Base-by-base conservation (phyloP, 1,140 invertebrate species). In the Akabosia matsudoensis region DNA sequence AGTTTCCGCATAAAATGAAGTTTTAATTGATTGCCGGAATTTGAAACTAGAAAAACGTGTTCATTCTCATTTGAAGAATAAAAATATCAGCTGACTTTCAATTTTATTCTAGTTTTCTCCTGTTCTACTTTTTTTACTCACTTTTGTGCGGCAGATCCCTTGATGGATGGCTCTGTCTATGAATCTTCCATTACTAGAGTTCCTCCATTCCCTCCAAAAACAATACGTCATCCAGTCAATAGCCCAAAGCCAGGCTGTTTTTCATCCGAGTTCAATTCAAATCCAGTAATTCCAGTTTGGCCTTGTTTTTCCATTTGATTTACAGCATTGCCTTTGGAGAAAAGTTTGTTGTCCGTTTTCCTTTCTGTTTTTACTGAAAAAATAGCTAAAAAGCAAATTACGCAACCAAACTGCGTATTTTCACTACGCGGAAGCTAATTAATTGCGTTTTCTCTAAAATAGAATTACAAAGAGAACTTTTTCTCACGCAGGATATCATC, bases 1-100 rank as follows among this genome's bases (percentile, higher is more conserved):
- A 98, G 85, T 97, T 91, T 86, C 96, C 97, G 78, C 97, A 99
- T 87, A 91, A 93, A 85, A 90, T 99, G 91, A 91, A 92, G 82
- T 99, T 99, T 88, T 99, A 94, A 92, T n/a, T n/a, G n/a, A n/a
- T n/a, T n/a, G n/a, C n/a, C n/a, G n/a, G n/a, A n/a, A n/a, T n/a
- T n/a, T n/a, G n/a, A n/a, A n/a, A n/a, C n/a, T n/a, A 31, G 18
- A 45, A 45, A 45, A 7, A 10, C 37, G 7, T 45, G 37, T 45
- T 45, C 18, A 18, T 45, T 45, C 7, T 18, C 37, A 18, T 45
- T 45, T 45, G 37, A 45, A n/a, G n/a, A 7, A 45, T 45, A 45
- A 45, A 10, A 45, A 45, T 18, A 45, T 10, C 7, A 10, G 37
- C 7, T 45, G 37, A 18, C 37, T 7, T 45, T 7, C 37, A 10